Base-by-base conservation (phyloP, 2,113 vertebrate species). In the Pipra filicauda region DNA sequence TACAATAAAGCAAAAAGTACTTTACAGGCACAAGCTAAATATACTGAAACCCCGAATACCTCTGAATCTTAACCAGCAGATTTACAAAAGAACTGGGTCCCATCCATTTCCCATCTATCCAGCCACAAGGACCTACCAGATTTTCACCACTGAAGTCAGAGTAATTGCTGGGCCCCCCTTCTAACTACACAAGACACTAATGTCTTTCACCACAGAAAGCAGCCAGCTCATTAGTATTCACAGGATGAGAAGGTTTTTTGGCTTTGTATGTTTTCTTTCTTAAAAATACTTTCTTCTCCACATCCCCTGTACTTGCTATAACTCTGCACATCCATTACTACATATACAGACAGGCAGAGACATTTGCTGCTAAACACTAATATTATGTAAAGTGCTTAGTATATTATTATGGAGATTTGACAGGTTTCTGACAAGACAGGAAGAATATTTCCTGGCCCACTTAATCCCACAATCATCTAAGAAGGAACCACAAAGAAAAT, bases 1-100 rank as follows among this genome's bases (percentile, higher is more conserved):
- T 15, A 64, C 86, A 96, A 93, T 91, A 96, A 95, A 96, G 95
- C 75, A 91, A 90, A 75, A 95, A 65, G 51, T 46, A 94, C 88
- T 89, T 84, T 85, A 94, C 37, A 91, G 69, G 91, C 51, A 81
- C 57, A 71, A 86, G 57, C 20, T 55, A 74, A 94, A 88, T 15
- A 44, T 2, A 33, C 57, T 67, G 78, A 49, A 94, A 91, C 46
- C 55, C 27, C 39, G 65, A 44, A 77, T n/a, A 67, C 39, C 52
- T 86, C 55, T 85, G 82, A 94, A 84, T 90, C n/a, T 31, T n/a
- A 49, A 64, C 19, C 43, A 89, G 70, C 20, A 81, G 35, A 65
- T 80, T 80, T 74, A 85, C 9, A 30, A 4, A 62, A 51, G 72
- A 37, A 55, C 39, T n/a, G 73, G 41, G 78, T 77, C 58, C 51